phyloP scores from a whole-genome alignment of 2,888 invertebrate genomes.

The Phengaris arion region DNA sequence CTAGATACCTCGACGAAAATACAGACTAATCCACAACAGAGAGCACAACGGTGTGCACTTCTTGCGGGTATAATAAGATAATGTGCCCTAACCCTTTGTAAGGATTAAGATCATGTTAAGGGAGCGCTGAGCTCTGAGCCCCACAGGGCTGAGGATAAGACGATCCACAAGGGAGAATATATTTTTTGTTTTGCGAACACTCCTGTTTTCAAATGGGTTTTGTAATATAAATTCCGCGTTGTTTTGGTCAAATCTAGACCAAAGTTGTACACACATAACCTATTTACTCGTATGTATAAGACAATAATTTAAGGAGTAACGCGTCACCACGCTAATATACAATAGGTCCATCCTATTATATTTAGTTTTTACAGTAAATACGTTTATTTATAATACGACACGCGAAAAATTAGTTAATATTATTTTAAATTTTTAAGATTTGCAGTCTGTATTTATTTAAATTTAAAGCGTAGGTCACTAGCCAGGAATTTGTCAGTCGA shows the following conservation, averaged over 20 bases:
- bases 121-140: slow-evolving; percentile 52
- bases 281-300: no score
- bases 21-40: slow-evolving; percentile 11
- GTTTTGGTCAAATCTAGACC: neutral
- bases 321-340: no score
- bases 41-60: slow-evolving; percentile 69
- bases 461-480: neutral
- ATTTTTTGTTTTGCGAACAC: slow-evolving; percentile 13
- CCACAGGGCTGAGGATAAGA: slow-evolving; percentile 58
- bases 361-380: no score
- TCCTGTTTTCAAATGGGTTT: neutral
- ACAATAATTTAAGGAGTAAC: no score
- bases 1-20: neutral
- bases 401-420: neutral
- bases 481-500: slow-evolving; percentile 1
- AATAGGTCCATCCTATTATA: no score
- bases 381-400: no score
- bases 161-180: slow-evolving; percentile 39
- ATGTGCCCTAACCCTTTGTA: slow-evolving; percentile 77
- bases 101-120: slow-evolving; percentile 80
- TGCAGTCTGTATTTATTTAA: neutral
- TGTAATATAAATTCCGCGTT: neutral
- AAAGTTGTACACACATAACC: no score
- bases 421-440: no score
- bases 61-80: slow-evolving; percentile 76